Percentiles rank a stretch among this genome's conserved stretches.
Evolutionary conservation across 2,113 vertebrate genomes (phyloP).

Genomic region (Hylia prasina): DNA sequence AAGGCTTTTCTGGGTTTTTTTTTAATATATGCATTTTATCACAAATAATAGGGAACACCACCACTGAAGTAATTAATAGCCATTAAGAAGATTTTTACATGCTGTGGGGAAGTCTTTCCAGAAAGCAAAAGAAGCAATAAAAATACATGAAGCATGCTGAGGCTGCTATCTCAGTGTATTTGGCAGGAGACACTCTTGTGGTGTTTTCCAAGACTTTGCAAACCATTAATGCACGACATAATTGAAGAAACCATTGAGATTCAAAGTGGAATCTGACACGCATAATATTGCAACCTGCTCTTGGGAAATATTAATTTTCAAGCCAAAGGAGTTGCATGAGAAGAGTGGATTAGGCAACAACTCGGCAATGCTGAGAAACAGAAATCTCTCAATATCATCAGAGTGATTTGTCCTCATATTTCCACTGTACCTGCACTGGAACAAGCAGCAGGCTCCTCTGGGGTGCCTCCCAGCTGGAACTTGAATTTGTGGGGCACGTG

Average conservation of each 20-base stretch:
- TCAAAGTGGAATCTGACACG: neutral
- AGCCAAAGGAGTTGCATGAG: neutral
- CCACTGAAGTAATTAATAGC: neutral
- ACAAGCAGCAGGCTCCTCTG: neutral
- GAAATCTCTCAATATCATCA: neutral
- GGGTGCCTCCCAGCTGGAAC: neutral
- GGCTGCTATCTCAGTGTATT: neutral
- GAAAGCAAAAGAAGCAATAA: neutral
- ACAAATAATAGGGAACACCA: neutral
- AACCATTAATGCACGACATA: neutral
- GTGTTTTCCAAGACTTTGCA: neutral
- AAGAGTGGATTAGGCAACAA: neutral
- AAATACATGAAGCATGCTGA: neutral
- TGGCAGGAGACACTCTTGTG: neutral
- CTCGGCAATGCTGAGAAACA: neutral
- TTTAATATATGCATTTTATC: neutral
- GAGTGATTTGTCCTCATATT: neutral
- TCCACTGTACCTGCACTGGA: neutral
- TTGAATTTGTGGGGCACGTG: accelerated
- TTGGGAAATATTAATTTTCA: neutral
- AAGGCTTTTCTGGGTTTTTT: neutral
- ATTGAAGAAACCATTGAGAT: neutral
- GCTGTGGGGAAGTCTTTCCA: neutral
- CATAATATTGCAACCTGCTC: neutral
- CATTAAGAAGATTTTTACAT: neutral